These are phyloP conservation scores for Paralvinella palmiformis DNA, from an alignment of 1,140 invertebrate genomes.

Conservation along the genomic window DNA sequence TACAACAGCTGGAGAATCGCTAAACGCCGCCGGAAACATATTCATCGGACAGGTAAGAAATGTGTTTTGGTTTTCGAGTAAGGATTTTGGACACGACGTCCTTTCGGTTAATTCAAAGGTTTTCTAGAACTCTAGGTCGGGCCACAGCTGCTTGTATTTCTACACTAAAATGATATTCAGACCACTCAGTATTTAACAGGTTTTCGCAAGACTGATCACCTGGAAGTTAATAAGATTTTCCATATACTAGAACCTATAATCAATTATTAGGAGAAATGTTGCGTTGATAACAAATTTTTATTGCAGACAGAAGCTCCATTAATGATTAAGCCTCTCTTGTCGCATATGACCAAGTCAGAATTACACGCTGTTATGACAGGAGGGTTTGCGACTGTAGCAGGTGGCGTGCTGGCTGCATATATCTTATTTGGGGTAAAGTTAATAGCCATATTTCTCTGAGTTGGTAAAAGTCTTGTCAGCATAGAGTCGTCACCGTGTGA, in stretches of 20 bases:
- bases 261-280: too few relatives aligned
- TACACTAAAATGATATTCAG: too few relatives aligned
- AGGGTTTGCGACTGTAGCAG: constrained; percentile 47
- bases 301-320: constrained; percentile 43
- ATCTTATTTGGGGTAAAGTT: constrained; percentile 20
- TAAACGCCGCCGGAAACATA: constrained; percentile 46
- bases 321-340: constrained; percentile 41
- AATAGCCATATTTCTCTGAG: background rate
- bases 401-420: constrained; percentile 21
- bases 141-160: too few relatives aligned
- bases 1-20: constrained; percentile 41
- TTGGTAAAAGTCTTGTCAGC: background rate
- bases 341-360: constrained; percentile 42
- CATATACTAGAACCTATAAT: too few relatives aligned
- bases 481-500: background rate
- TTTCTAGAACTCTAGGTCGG: too few relatives aligned
- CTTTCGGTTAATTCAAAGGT: too few relatives aligned
- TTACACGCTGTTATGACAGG: constrained; percentile 43
- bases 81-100: too few relatives aligned
- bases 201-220: too few relatives aligned
- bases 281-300: too few relatives aligned
- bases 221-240: too few relatives aligned
- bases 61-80: too few relatives aligned
- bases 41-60: constrained; percentile 45
- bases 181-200: too few relatives aligned